Base-by-base conservation (phyloP, 2,888 invertebrate species). In the Dynastes tityus region DNA sequence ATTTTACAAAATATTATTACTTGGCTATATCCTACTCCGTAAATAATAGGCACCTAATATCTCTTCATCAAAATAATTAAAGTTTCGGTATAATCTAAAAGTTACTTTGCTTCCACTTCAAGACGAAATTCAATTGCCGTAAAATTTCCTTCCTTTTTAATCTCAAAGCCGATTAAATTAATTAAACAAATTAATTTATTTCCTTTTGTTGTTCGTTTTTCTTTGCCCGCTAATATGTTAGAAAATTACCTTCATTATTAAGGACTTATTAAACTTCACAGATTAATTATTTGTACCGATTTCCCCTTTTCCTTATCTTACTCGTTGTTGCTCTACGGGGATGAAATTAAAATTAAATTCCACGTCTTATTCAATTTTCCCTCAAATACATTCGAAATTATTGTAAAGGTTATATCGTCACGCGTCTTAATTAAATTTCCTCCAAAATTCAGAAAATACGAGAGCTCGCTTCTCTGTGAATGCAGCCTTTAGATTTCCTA, bases 371-470 rank as follows among this genome's bases (percentile, higher is more conserved):
- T 71, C 71, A 71, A 71, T 71, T 71, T 71, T 71, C 71, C 55
- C 70, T 55, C 71, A 32, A 55, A 71, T 71, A 71, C 55, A 55
- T 71, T 71, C 55, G 55, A 55, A 55, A 71, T 71, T 71, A 71
- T 71, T 71, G 71, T 71, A 53, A 71, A 55, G 71, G 71, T 71
- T 71, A 71, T 71, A 71, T 71, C 71, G 71, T 71, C 71, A 71
- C 37, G 71, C 55, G 71, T 71, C 71, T 71, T 71, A 71, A 71
- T 71, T 71, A 71, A 71, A 71, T 71, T 53, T 71, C 55, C 71
- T 67, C 67, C 45, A 67, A 67, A 67, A 45, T 67, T 65, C 67
- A 16, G 67, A 67, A 67, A 67, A 49, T 67, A 67, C 67, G 49
- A 16, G 45, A 16, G n/a, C 22, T 11, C 32, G n/a, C 11, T 8